Conservation (phyloP, 2,113 vertebrate species). For the Hydrolagus affinis region DNA sequence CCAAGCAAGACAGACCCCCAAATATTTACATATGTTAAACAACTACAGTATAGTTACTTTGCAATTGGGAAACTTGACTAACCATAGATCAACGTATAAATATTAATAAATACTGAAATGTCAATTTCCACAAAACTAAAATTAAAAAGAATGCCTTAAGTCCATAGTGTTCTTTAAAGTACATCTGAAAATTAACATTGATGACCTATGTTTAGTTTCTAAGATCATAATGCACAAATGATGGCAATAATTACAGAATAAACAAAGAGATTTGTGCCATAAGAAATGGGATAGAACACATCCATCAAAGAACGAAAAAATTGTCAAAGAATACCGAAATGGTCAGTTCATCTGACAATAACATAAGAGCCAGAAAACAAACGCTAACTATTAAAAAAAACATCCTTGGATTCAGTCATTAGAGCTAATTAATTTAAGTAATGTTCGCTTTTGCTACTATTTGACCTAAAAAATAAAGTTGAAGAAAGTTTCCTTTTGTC, state of each 20-base stretch:
- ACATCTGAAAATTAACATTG: background rate
- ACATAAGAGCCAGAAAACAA: conserved; percentile 6
- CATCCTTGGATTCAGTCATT: background rate
- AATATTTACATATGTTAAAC: background rate
- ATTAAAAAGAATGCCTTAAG: background rate
- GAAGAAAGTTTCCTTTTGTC: conserved; percentile 18
- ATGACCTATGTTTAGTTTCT: background rate
- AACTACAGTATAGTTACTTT: background rate
- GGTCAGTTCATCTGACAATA: conserved; percentile 2
- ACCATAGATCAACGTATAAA: background rate
- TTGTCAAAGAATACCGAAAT: background rate
- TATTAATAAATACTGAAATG: background rate
- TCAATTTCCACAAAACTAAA: background rate
- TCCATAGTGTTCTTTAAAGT: background rate
- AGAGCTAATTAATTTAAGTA: conserved; percentile 17
- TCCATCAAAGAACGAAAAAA: background rate
- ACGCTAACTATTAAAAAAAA: background rate
- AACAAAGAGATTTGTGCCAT: background rate
- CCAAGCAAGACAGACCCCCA: background rate
- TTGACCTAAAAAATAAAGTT: conserved; percentile 28
- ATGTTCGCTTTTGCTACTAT: conserved; percentile 23
- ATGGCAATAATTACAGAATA: background rate
- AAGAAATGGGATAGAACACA: background rate
- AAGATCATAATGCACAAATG: background rate
- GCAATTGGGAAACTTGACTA: background rate